A percentile compares a stretch with the other conserved stretches of the same genome.
Conservation (phyloP, 2,888 invertebrate genomes). For the Congeria kusceri region DNA sequence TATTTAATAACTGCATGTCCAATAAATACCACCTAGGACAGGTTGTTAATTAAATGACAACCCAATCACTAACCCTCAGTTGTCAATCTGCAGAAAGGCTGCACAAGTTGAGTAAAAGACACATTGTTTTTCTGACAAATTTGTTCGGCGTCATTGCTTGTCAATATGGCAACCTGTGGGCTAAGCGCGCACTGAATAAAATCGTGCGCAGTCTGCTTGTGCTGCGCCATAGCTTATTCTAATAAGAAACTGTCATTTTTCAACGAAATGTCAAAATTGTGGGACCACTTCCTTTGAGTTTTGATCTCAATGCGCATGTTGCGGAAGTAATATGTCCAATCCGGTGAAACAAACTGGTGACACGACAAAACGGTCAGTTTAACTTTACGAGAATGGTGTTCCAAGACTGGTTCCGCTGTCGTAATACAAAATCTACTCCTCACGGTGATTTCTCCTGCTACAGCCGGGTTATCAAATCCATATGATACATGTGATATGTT, state of each 20-base stretch:
- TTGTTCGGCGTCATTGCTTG: slow-evolving; percentile 93
- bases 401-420: too few relatives aligned
- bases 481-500: too few relatives aligned
- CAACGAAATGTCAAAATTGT: slow-evolving; percentile 9
- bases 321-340: too few relatives aligned
- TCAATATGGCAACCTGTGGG: slow-evolving; percentile 94
- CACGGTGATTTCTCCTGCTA: too few relatives aligned
- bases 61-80: slow-evolving; percentile 88
- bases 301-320: slow-evolving; percentile 5
- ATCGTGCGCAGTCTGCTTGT: slow-evolving; percentile 87
- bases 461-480: too few relatives aligned
- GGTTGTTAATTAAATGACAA: too few relatives aligned
- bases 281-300: slow-evolving; percentile 18
- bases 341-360: too few relatives aligned
- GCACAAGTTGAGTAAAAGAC: slow-evolving; percentile 94
- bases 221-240: slow-evolving; percentile 84
- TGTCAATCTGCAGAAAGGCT: slow-evolving; percentile 93
- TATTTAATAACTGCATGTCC: too few relatives aligned
- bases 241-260: slow-evolving; percentile 15
- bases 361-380: too few relatives aligned
- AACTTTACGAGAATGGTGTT: too few relatives aligned
- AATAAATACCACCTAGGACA: too few relatives aligned
- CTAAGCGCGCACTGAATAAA: slow-evolving; percentile 96
- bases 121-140: slow-evolving; percentile 96
- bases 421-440: too few relatives aligned